Evolutionary conservation across 2,113 vertebrate species (phyloP), one percentile per base, ranked within the genome.

Genomic region (Nothoprocta perdicaria): DNA sequence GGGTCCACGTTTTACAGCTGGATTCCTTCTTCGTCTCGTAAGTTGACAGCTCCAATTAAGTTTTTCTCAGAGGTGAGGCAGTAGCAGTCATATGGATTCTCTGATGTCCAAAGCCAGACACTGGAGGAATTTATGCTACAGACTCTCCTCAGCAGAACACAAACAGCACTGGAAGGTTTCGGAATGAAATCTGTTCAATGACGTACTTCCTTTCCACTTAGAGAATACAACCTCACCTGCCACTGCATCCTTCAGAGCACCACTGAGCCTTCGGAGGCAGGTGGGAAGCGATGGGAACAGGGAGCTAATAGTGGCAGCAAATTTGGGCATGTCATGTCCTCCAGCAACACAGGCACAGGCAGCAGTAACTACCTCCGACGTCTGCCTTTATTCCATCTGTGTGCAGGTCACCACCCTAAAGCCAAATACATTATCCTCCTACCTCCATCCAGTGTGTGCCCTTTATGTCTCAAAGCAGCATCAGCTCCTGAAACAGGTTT

Each of bases 151-250:
- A 67, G 12, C 2, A 60, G 33, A 84, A 53, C 62, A 88, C 94
- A 71, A 82, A 63, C 2, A 74, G 82, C 88, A 65, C 0, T 14
- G 9, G 38, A 38, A 77, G 7, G 67, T 35, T 91, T 63, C 27
- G 72, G 72, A 94, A 83, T 23, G 71, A 58, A 71, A 83, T 85
- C 57, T 74, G 68, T 57, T 85, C 80, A 46, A 60, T 61, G 76
- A 80, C 75, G 63, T 38, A 66, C 76, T 95, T 95, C 76, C 91
- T 74, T 91, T 78, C 90, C 93, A 95, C 68, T 89, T 91, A 92
- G 24, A 78, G 76, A 65, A 55, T 73, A 88, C 94, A 85, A 40
- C 52, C 80, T 94, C 85, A 88, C 61, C 76, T 90, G 93, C 87
- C 85, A 88, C 65, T 65, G 19, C 65, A 65, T 5, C 79, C 72